These are phyloP conservation scores for Coptodon rendalli DNA, from an alignment of 2,113 vertebrate species.

Conservation along the genomic window DNA sequence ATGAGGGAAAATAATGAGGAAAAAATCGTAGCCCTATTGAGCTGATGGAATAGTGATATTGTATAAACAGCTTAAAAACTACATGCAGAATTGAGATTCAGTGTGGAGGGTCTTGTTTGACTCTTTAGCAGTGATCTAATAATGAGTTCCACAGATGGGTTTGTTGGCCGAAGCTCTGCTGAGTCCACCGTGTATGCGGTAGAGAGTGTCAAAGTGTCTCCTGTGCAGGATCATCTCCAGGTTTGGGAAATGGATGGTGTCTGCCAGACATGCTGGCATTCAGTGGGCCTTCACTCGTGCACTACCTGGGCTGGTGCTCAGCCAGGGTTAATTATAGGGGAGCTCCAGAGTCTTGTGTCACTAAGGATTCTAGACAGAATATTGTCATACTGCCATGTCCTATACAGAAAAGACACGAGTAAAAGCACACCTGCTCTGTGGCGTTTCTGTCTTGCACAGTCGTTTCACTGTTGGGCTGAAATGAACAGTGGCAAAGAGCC, in stretches of 20 bases:
- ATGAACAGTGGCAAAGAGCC: not conserved
- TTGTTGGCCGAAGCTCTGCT: slow-evolving; percentile 61
- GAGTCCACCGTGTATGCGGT: slow-evolving; percentile 51
- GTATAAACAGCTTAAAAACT: not conserved
- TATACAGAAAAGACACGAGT: slow-evolving; percentile 66
- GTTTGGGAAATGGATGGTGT: slow-evolving; percentile 66
- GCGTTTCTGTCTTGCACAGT: slow-evolving; percentile 8
- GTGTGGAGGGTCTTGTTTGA: slow-evolving; percentile 44
- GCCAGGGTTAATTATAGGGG: slow-evolving; percentile 82
- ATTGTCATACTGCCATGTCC: slow-evolving; percentile 73
- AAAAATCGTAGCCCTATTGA: not conserved
- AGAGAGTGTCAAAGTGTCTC: slow-evolving; percentile 74
- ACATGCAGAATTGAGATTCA: slow-evolving; percentile 4
- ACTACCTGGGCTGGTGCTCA: slow-evolving; percentile 74
- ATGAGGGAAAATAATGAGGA: not conserved
- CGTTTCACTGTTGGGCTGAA: not conserved
- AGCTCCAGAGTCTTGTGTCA: slow-evolving; percentile 72
- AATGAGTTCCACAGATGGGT: slow-evolving; percentile 72
- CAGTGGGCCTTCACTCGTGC: slow-evolving; percentile 51
- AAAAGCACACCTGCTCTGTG: slow-evolving; percentile 53
- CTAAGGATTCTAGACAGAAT: slow-evolving; percentile 67
- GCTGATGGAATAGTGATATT: not conserved
- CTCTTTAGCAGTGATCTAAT: slow-evolving; percentile 63
- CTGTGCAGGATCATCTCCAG: slow-evolving; percentile 67
- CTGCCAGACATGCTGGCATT: slow-evolving; percentile 75